Percentiles rank a stretch among this genome's conserved stretches.
phyloP scores from a whole-genome alignment of 2,113 vertebrate genomes.

The Chrysochloris asiatica region DNA sequence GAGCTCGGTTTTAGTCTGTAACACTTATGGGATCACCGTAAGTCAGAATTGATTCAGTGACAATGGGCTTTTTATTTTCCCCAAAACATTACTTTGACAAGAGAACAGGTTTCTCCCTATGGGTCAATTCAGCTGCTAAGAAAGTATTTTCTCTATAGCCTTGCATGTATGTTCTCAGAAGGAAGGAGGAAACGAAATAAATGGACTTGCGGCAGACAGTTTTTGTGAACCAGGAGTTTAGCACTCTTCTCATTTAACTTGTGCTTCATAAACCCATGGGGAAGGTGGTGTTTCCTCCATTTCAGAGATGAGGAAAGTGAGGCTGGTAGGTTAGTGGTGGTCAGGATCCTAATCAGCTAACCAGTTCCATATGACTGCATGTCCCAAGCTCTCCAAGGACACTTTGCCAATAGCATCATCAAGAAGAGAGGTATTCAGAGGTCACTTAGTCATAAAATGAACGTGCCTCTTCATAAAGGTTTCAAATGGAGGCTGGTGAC shows the following conservation, averaged over 20 bases:
- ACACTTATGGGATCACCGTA: neutral
- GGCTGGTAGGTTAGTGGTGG: neutral
- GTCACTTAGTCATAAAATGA: neutral
- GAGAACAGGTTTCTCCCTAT: neutral
- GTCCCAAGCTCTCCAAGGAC: neutral
- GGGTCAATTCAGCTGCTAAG: neutral
- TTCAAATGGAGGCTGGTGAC: neutral
- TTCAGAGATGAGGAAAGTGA: neutral
- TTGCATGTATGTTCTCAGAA: neutral
- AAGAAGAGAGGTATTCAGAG: neutral
- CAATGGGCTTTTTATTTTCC: neutral
- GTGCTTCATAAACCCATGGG: neutral
- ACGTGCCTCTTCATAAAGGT: neutral
- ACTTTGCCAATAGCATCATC: neutral
- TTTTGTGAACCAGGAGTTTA: neutral
- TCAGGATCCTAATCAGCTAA: neutral
- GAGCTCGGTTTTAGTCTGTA: neutral
- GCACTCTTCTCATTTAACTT: neutral
- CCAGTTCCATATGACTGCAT: neutral
- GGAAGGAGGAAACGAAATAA: slow-evolving; percentile 1
- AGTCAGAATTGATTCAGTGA: neutral
- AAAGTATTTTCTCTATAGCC: neutral
- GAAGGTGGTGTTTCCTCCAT: neutral
- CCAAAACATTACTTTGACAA: neutral
- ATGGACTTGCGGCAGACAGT: neutral